Evolutionary conservation across 2,797 vertebrate species (phyloP).

Genomic region (Anolis apletophallus): DNA sequence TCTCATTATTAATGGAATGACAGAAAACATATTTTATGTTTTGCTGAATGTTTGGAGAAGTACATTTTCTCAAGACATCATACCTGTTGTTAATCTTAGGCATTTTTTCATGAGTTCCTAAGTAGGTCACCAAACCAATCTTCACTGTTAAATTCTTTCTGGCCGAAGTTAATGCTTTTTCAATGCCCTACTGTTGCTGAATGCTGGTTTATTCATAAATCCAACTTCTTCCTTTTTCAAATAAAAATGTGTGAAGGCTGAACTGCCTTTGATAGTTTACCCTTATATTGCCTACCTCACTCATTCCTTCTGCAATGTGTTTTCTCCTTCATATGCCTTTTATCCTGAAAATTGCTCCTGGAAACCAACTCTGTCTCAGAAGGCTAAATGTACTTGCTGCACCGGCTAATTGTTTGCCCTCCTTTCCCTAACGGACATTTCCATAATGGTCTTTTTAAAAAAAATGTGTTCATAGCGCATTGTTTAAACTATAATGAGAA

Average conservation of each 20-base stretch:
- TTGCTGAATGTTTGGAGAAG: constrained; percentile 15
- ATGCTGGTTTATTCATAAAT: constrained; percentile 44
- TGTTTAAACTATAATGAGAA: constrained; percentile 9
- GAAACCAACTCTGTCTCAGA: constrained; percentile 16
- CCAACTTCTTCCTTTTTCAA: constrained; percentile 15
- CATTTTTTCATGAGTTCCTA: constrained; percentile 9
- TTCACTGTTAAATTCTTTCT: constrained; percentile 35
- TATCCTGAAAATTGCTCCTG: background rate
- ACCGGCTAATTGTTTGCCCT: constrained; percentile 6
- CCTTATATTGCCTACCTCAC: background rate
- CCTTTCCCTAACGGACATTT: constrained; percentile 1
- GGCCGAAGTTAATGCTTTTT: constrained; percentile 33
- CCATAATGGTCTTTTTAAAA: constrained; percentile 13
- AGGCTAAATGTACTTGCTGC: background rate
- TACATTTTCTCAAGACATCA: constrained; percentile 9
- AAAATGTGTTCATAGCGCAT: constrained; percentile 3
- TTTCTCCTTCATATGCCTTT: background rate
- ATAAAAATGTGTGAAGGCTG: background rate
- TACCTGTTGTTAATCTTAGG: constrained; percentile 17
- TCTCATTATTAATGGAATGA: constrained; percentile 6
- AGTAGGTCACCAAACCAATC: constrained; percentile 34
- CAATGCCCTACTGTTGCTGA: constrained; percentile 28
- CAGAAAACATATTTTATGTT: background rate
- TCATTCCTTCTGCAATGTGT: background rate
- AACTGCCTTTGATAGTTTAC: constrained; percentile 20